Evolutionary conservation across 2,888 invertebrate genomes (phyloP).

Genomic region (Omphaloscelis lunosa): DNA sequence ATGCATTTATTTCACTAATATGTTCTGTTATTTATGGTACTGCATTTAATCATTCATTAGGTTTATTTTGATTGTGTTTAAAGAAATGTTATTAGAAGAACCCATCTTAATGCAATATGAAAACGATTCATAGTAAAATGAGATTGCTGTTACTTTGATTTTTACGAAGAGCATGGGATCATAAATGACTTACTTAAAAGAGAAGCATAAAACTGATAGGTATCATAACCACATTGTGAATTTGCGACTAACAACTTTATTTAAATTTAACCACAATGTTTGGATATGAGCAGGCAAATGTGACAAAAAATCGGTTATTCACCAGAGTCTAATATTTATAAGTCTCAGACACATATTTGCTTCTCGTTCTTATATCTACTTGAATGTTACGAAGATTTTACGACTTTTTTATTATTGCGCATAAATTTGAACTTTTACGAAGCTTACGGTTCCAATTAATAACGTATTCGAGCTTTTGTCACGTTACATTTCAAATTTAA

Average conservation of each 20-base stretch:
- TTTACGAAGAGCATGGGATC: neutral
- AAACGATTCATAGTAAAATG: neutral
- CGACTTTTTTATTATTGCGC: conserved; percentile 64
- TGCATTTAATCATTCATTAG: neutral
- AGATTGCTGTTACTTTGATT: neutral
- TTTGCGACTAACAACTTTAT: neutral
- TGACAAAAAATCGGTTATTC: conserved; percentile 17
- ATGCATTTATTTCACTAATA: conserved; percentile 17
- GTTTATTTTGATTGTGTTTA: neutral
- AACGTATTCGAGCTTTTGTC: conserved; percentile 49
- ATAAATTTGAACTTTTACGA: conserved; percentile 68
- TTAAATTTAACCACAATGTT: conserved; percentile 24
- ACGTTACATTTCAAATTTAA: neutral
- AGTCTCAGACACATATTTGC: conserved; percentile 28
- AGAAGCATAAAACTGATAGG: neutral
- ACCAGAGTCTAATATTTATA: conserved; percentile 26
- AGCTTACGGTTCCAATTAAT: conserved; percentile 66
- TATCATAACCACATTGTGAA: neutral
- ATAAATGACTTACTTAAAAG: neutral
- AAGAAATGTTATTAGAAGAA: neutral
- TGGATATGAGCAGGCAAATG: neutral
- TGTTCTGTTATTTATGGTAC: conserved; percentile 4
- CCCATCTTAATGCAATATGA: neutral
- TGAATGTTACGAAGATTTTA: conserved; percentile 67
- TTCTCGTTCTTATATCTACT: conserved; percentile 52